Evolutionary conservation across 2,888 invertebrate species (phyloP).

Genomic region (Eilema depressum): DNA sequence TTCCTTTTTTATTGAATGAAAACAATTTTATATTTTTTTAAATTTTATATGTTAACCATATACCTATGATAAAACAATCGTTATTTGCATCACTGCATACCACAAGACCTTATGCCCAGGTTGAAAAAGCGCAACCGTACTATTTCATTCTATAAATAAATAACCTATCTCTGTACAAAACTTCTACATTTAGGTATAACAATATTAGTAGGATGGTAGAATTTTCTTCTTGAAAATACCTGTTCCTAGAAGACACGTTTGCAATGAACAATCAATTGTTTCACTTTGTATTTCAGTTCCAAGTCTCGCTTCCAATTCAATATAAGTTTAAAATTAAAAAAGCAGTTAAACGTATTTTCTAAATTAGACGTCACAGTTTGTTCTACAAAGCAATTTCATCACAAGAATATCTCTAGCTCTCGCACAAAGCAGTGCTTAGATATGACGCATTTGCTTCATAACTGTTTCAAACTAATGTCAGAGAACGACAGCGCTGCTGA

Average conservation of each 20-base stretch:
- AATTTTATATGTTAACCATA: background rate
- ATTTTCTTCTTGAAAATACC: no score
- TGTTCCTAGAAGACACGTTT: no score
- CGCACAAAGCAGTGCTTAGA: constrained; percentile 3
- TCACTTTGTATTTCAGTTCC: background rate
- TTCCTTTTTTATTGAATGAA: no score
- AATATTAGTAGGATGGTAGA: no score
- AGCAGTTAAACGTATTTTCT: background rate
- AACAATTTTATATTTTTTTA: no score
- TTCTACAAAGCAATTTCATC: constrained; percentile 14
- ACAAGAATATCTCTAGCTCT: constrained; percentile 1
- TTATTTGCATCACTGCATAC: background rate
- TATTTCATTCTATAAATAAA: background rate
- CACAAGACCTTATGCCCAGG: background rate
- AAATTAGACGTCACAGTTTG: constrained; percentile 6
- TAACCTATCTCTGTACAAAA: no score
- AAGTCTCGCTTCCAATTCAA: background rate
- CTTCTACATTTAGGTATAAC: no score
- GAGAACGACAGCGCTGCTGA: background rate
- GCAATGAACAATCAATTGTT: background rate
- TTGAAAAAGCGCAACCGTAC: background rate
- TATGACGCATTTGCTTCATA: constrained; percentile 13
- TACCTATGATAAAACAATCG: background rate
- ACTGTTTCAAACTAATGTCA: constrained; percentile 15
- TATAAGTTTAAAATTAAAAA: background rate